These are phyloP conservation scores for Apamea epomidion DNA, from an alignment of 2,888 invertebrate species.

Conservation along the genomic window DNA sequence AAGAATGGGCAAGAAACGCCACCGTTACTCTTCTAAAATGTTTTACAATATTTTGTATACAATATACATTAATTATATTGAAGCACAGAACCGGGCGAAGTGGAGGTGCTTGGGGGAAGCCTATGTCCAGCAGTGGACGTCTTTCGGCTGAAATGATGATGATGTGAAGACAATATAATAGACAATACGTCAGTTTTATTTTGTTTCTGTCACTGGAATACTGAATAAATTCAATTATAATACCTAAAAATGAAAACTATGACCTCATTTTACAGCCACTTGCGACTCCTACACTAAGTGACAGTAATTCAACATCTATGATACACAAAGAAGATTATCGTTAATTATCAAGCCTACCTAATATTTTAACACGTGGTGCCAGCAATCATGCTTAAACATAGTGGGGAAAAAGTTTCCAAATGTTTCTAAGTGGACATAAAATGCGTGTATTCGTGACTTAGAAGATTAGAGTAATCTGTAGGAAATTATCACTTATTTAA, in stretches of 20 bases:
- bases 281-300: not conserved
- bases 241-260: not conserved
- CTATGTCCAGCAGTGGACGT: too few relatives aligned
- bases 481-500: constrained; percentile 45
- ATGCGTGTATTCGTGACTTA: constrained; percentile 40
- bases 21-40: too few relatives aligned
- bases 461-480: constrained; percentile 41
- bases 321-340: constrained; percentile 24
- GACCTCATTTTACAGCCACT: not conserved
- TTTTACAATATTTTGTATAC: too few relatives aligned
- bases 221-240: not conserved
- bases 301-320: not conserved
- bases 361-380: constrained; percentile 5
- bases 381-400: constrained; percentile 32
- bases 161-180: too few relatives aligned
- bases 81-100: too few relatives aligned
- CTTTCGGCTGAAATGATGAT: too few relatives aligned
- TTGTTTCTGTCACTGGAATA: not conserved
- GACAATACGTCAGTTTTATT: not conserved
- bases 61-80: too few relatives aligned
- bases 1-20: too few relatives aligned
- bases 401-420: constrained; percentile 19
- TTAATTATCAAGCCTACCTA: constrained; percentile 16
- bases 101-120: too few relatives aligned
- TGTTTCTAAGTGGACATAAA: not conserved